Base-by-base conservation (phyloP, 1,140 invertebrate genomes). In the Trichonephila inaurata region DNA sequence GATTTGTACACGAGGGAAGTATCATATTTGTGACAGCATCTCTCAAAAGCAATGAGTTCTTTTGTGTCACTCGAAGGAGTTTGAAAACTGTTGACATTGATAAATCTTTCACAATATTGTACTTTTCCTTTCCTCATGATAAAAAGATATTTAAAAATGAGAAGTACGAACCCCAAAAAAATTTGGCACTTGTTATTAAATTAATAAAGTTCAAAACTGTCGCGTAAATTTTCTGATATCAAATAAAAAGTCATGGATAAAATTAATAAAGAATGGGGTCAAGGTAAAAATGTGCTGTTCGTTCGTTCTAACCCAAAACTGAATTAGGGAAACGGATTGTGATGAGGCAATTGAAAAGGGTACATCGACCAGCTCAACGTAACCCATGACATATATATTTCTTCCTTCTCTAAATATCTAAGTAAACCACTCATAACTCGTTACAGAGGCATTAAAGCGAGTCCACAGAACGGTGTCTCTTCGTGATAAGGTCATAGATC, bases 401-500 rank as follows among this genome's bases (percentile, higher is more conserved):
- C 81, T 51, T 24, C 21, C 10, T 40, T 40, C 33, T 40, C 33
- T 40, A 40, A 28, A n/a, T 21, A 14, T 58, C 83, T 2, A 21
- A 60, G 24, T 21, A 1, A 69, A 69, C 66, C 66, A 24, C 66
- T 24, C n/a, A 14, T 21, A 60, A n/a, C 21, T 85, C 83, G 83
- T 85, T 60, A 33, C 16, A 24, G 12, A 33, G 18, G 66, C 24
- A 69, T 69, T 40, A 40, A 81, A 83, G 24, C 12, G 2, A 60
- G 85, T 44, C 77, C 6, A 62, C 1, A 60, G 28, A 87, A 87
- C 44, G 85, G 85, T 87, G 85, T 62, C 85, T 28, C 60, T 60
- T 87, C 85, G 61, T 72, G 64, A n/a, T 24, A 24, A 16, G 72
- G 69, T 91, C 89, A 62, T 24, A 82, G 89, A 44, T 91, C 89